A percentile compares a stretch with the other conserved stretches of the same genome.
phyloP scores from a whole-genome alignment of 92 coral and sea anemone genomes.

The Heteractis magnifica region DNA sequence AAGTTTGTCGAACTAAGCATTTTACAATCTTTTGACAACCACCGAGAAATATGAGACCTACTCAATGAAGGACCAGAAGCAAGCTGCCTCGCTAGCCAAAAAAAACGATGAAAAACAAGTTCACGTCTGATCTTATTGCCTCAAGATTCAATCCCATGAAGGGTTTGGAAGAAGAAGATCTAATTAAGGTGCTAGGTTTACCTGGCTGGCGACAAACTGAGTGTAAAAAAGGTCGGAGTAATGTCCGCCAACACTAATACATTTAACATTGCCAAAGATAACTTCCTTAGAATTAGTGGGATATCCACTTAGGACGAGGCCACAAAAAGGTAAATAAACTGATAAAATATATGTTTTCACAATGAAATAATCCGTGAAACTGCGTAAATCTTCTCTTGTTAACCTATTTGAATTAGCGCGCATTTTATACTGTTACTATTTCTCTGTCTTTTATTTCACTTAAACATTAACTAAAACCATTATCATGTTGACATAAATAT shows the following conservation, averaged over 20 bases:
- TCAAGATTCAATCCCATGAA: neutral
- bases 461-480: no score
- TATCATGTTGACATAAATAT: no score
- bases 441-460: no score
- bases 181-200: neutral
- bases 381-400: no score
- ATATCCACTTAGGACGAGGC: neutral
- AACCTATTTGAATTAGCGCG: no score
- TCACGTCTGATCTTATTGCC: constrained; percentile 6
- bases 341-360: no score
- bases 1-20: neutral
- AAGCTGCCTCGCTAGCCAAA: neutral
- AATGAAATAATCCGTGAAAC: neutral
- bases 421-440: neutral
- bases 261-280: neutral
- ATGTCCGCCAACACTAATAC: neutral
- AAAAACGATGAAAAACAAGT: neutral
- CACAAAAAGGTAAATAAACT: neutral
- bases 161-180: constrained; percentile 7
- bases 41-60: neutral
- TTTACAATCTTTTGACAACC: neutral
- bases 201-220: neutral
- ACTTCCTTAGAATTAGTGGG: constrained; percentile 1
- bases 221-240: neutral
- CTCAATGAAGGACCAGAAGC: neutral